These are phyloP conservation scores for Scaptomyza parva DNA, from an alignment of 2,888 invertebrate genomes.

Conservation along the genomic window DNA sequence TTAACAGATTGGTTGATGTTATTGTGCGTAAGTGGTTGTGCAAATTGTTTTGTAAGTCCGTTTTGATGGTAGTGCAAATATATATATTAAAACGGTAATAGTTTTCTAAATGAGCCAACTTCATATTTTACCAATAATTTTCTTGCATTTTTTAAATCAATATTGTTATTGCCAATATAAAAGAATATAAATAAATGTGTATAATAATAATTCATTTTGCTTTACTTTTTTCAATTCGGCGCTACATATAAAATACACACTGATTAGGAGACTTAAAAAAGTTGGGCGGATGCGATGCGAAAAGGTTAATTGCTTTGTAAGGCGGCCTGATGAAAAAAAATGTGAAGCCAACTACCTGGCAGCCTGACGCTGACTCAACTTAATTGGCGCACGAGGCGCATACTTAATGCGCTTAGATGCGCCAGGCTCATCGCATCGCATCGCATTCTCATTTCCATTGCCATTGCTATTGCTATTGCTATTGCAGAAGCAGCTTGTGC, in stretches of 20 bases:
- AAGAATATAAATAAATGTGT: too few species aligned
- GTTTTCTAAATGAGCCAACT: too few species aligned
- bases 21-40: not conserved
- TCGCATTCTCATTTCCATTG: conserved; percentile 7
- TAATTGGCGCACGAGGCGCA: conserved; percentile 77
- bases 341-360: conserved; percentile 41
- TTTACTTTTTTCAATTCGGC: not conserved
- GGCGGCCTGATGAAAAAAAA: conserved; percentile 57
- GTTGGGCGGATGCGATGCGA: conserved; percentile 53
- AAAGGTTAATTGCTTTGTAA: conserved; percentile 76
- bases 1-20: not conserved
- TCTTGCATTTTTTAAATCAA: too few species aligned
- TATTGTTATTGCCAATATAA: too few species aligned
- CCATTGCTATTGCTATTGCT: conserved; percentile 26
- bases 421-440: conserved; percentile 33
- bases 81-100: not conserved
- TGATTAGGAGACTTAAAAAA: conserved; percentile 59
- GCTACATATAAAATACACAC: conserved; percentile 27
- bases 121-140: too few species aligned
- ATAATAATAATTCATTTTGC: too few species aligned
- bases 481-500: conserved; percentile 57
- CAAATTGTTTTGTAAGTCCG: not conserved
- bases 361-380: conserved; percentile 62
- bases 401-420: conserved; percentile 76
- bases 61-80: not conserved